Conservation (phyloP, 2,797 vertebrate genomes). For the Lepilemur ruficaudatus region DNA sequence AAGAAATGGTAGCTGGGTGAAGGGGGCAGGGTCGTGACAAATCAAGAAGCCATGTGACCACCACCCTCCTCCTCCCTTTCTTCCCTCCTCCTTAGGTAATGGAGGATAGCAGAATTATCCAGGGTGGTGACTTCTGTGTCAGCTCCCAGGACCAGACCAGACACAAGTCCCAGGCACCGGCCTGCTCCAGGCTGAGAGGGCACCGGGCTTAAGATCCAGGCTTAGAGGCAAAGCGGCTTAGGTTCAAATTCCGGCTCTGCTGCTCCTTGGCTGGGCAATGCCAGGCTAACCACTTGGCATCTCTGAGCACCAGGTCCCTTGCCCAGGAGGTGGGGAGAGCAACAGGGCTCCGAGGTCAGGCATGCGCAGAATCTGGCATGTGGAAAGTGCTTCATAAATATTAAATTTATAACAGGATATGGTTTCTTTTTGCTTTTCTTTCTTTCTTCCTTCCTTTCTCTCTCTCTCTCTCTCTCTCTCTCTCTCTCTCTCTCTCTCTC, state of each 20-base stretch:
- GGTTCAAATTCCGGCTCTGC: neutral
- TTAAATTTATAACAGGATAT: no score
- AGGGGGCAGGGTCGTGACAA: neutral
- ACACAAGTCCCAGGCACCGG: no score
- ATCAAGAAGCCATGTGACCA: neutral
- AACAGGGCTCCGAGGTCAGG: neutral
- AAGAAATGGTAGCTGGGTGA: fast-evolving
- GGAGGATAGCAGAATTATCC: neutral
- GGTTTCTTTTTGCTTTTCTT: neutral
- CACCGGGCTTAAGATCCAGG: neutral
- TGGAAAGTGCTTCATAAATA: neutral
- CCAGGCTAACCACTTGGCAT: neutral
- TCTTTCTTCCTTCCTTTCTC: no score
- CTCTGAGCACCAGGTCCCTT: neutral
- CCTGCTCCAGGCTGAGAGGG: neutral
- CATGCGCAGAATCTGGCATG: fast-evolving
- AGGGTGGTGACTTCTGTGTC: neutral
- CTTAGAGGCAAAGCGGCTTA: neutral
- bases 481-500: no score
- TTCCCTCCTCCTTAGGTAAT: no score
- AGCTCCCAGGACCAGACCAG: neutral
- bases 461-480: no score
- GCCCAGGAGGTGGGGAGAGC: neutral
- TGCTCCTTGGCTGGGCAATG: neutral
- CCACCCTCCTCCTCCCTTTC: no score